phyloP scores from a whole-genome alignment of 2,888 invertebrate species.

The Leuctra nigra region DNA sequence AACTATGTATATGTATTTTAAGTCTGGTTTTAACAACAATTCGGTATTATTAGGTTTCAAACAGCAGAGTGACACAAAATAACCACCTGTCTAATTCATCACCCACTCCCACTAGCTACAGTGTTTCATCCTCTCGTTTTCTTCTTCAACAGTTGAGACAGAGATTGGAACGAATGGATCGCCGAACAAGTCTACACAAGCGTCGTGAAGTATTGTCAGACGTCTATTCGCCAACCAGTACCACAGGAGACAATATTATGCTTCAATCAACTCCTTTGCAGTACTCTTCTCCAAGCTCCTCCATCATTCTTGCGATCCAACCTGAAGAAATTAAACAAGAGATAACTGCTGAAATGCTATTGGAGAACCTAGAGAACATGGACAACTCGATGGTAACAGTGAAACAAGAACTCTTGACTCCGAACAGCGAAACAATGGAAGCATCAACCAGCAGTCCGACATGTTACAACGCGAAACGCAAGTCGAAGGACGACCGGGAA shows the following conservation, averaged over 20 bases:
- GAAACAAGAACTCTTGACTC: constrained; percentile 3
- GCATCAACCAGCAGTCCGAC: constrained; percentile 5
- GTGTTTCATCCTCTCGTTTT: too few species aligned
- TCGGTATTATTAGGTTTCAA: too few species aligned
- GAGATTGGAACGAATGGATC: constrained; percentile 61
- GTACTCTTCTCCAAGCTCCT: constrained; percentile 5
- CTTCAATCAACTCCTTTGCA: background rate
- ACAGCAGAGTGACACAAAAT: too few species aligned
- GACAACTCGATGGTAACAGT: background rate
- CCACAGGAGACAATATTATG: constrained; percentile 10
- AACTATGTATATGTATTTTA: too few species aligned
- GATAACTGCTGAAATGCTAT: background rate
- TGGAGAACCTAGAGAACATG: constrained; percentile 8
- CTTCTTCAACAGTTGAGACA: constrained; percentile 54
- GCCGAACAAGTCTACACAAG: constrained; percentile 47
- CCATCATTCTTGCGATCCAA: constrained; percentile 5
- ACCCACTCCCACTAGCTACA: too few species aligned
- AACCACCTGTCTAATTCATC: too few species aligned
- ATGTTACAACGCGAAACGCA: constrained; percentile 5
- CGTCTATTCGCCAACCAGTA: background rate
- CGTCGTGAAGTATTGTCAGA: constrained; percentile 27
- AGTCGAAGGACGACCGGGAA: background rate
- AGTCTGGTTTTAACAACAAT: too few species aligned
- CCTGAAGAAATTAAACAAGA: constrained; percentile 14
- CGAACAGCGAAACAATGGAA: constrained; percentile 3